phyloP scores from a whole-genome alignment of 1,140 invertebrate genomes.

The Mylabris phalerata region DNA sequence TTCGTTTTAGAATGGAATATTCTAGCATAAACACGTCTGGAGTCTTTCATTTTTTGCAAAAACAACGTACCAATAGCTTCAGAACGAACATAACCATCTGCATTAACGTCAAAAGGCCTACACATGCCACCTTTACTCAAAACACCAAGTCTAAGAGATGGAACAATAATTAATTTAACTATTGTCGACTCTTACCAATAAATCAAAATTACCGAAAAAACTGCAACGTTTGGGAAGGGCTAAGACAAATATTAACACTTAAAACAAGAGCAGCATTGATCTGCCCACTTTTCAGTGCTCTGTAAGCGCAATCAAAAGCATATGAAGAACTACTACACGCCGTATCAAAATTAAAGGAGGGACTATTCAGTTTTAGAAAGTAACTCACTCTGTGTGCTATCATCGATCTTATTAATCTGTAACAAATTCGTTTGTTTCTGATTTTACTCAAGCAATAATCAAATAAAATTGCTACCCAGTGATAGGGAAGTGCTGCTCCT shows the following conservation, averaged over 20 bases:
- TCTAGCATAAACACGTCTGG: conserved; percentile 64
- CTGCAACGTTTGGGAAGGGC: conserved; percentile 78
- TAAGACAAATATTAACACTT: conserved; percentile 74
- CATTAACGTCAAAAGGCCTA: conserved; percentile 81
- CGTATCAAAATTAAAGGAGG: conserved; percentile 79
- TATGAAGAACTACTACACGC: conserved; percentile 85
- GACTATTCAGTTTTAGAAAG: conserved; percentile 61
- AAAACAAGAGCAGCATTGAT: conserved; percentile 85
- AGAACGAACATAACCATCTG: conserved; percentile 68
- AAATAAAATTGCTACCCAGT: not conserved
- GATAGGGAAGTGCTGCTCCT: not conserved
- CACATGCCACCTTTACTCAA: conserved; percentile 78
- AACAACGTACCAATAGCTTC: conserved; percentile 71
- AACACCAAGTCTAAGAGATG: conserved; percentile 63
- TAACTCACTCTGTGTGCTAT: conserved; percentile 85
- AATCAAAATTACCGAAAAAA: conserved; percentile 53
- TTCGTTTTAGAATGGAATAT: conserved; percentile 59
- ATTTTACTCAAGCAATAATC: not conserved
- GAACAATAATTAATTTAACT: not conserved
- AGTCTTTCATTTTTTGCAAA: conserved; percentile 73
- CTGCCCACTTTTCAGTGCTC: conserved; percentile 63
- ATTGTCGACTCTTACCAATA: not conserved
- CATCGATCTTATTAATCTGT: conserved; percentile 45
- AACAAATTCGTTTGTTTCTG: not conserved
- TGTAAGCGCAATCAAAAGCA: conserved; percentile 77